Percentiles rank a stretch among this genome's conserved stretches.
Conservation (phyloP, 2,113 vertebrate genomes). For the Calidris pugnax region DNA sequence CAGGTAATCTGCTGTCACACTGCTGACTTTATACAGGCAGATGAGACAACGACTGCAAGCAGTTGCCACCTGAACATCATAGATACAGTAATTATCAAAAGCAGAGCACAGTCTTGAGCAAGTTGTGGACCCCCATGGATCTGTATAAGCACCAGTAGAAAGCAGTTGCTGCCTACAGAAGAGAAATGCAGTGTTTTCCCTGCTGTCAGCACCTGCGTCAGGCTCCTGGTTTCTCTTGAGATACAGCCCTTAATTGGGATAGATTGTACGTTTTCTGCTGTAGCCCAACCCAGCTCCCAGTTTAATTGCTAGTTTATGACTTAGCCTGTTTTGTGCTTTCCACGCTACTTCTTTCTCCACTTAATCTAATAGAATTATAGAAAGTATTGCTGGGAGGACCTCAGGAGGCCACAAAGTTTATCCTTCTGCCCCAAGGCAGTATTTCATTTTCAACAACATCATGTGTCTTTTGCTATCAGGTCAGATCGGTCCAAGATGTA, state of each 20-base stretch:
- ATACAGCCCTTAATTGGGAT: conserved; percentile 70
- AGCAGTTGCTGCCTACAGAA: conserved; percentile 29
- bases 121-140: not conserved
- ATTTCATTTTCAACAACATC: conserved; percentile 57
- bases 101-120: not conserved
- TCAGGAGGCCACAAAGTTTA: conserved; percentile 58
- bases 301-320: conserved; percentile 54
- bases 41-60: not conserved
- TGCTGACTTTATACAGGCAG: not conserved
- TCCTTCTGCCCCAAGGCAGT: conserved; percentile 64
- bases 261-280: conserved; percentile 59
- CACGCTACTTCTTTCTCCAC: conserved; percentile 1
- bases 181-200: conserved; percentile 35
- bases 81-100: not conserved
- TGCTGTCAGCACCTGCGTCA: conserved; percentile 63
- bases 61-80: not conserved
- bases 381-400: conserved; percentile 56
- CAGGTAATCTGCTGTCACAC: not conserved
- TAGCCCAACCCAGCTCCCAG: conserved; percentile 33
- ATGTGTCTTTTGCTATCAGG: conserved; percentile 61
- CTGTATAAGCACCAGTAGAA: not conserved
- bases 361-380: conserved; percentile 64
- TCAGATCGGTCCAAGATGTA: conserved; percentile 34
- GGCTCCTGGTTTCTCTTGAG: conserved; percentile 49
- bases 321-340: conserved; percentile 60